Evolutionary conservation across 1,140 invertebrate genomes (phyloP), one percentile per base, ranked within the genome.

Genomic region (Battus philenor): DNA sequence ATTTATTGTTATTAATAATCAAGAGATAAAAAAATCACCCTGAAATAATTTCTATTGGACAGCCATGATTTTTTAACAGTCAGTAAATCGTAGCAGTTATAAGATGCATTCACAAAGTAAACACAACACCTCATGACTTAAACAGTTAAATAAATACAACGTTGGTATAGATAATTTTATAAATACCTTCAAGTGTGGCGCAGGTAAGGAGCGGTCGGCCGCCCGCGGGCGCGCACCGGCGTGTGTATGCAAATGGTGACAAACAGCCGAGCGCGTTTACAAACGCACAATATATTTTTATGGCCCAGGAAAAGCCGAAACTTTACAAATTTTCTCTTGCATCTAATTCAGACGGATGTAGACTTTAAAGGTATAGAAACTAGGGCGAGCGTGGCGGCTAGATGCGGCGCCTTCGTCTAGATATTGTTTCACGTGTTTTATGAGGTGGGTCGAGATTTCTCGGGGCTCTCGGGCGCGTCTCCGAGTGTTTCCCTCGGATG

Each of bases 381-480:
- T 43, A 44, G 4, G 18, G 31, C 29, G 1, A 11, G 20, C 11
- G 24, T 13, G 10, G 55, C 32, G 47, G 56, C 17, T 38, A 39
- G 44, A 53, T 57, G 51, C 54, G 65, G 43, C 65, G 63, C 56
- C 60, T 66, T 20, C n/a, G n/a, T 69, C 53, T 55, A 74, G 79
- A 81, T 81, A 83, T 83, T 83, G 77, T 83, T 83, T 81, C 75
- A 79, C 71, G 73, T 83, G 77, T 79, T 83, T 83, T 83, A 83
- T 83, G 79, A 80, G 76, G 76, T 80, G 73, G 73, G 70, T 68
- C 68, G 68, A 68, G 74, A 80, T 80, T 83, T 78, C 70, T 77
- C 73, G 75, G 68, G 59, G 59, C 51, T 77, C 60, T 77, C 63
- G 63, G 54, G 65, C 61, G 57, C 71, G 69, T 75, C 73, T 74